phyloP scores from a whole-genome alignment of 2,797 vertebrate species.

The Sebastes dallii region DNA sequence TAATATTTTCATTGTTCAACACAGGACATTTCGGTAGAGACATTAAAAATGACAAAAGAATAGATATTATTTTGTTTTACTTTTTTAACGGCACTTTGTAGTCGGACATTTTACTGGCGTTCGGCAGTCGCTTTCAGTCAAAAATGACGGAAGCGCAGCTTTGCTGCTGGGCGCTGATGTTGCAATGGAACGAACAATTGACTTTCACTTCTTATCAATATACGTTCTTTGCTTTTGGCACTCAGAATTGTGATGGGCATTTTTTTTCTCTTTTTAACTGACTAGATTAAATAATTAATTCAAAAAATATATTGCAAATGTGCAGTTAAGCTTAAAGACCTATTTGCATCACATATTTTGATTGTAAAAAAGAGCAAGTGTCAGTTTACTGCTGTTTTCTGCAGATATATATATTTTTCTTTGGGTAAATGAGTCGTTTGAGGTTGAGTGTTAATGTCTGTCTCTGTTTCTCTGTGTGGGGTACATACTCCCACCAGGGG shows the following conservation, averaged over 20 bases:
- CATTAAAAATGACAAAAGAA: too few species aligned
- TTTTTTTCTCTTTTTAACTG: neutral
- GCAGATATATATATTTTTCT: neutral
- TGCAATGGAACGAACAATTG: too few species aligned
- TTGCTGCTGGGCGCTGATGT: too few species aligned
- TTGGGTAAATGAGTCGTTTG: slow-evolving; percentile 54
- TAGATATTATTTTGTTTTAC: too few species aligned
- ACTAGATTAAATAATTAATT: neutral
- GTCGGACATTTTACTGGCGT: too few species aligned
- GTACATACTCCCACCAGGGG: slow-evolving; percentile 67
- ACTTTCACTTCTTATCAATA: too few species aligned
- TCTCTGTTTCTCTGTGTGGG: slow-evolving; percentile 74
- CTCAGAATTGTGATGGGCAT: neutral
- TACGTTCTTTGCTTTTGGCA: neutral
- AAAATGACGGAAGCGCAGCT: too few species aligned
- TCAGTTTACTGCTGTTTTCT: slow-evolving; percentile 34
- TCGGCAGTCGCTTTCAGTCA: too few species aligned
- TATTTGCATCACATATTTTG: slow-evolving; percentile 15
- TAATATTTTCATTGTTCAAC: too few species aligned
- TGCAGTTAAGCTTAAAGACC: neutral
- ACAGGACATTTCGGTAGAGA: too few species aligned
- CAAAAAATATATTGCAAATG: neutral
- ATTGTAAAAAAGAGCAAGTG: slow-evolving; percentile 14
- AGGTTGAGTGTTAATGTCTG: slow-evolving; percentile 72
- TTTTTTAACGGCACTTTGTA: too few species aligned